Base-by-base conservation (phyloP, 2,888 invertebrate genomes). In the Mactromeris polynyma region DNA sequence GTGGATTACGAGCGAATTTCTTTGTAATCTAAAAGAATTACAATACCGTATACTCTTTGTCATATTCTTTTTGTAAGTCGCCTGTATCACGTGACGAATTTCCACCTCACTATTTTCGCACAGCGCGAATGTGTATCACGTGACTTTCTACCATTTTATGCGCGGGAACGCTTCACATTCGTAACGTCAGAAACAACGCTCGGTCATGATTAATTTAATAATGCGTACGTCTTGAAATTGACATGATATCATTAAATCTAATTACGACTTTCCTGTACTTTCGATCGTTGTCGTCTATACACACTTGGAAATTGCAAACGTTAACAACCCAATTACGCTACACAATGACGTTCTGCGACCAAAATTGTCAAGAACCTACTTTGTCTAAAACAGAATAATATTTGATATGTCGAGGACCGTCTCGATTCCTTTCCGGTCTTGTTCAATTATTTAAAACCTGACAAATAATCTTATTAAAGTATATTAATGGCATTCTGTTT, bases 271-370 rank as follows among this genome's bases (percentile, higher is more conserved):
- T n/a, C 58, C 58, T 26, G 58, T 26, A 26, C 26, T 17, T 64
- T 64, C 26, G 58, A 64, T 64, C 58, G 58, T 64, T 64, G 26
- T 64, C 58, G 58, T 26, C 58, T 64, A 64, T 64, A 64, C 58
- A 64, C 58, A 26, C n/a, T 64, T 26, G 26, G 11, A 64, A 64
- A 46, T 46, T 46, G 46, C 11, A 46, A 46, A 46, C 46, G 46
- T 17, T 46, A 46, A 64, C 26, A 26, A n/a, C 26, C 58, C 58
- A 64, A 64, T 64, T 64, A 64, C 58, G 21, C 9, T 26, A 9
- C 21, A 26, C 1, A 64, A 64, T 64, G 26, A 64, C 58, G 42
- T 11, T 58, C 26, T 64, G n/a, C 3, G 58, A 26, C 26, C 58
- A 64, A 64, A 21, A 17, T 26, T 64, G 58, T 64, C 58, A 2